Evolutionary conservation across 2,113 vertebrate genomes (phyloP).

Genomic region (Anseranas semipalmata): DNA sequence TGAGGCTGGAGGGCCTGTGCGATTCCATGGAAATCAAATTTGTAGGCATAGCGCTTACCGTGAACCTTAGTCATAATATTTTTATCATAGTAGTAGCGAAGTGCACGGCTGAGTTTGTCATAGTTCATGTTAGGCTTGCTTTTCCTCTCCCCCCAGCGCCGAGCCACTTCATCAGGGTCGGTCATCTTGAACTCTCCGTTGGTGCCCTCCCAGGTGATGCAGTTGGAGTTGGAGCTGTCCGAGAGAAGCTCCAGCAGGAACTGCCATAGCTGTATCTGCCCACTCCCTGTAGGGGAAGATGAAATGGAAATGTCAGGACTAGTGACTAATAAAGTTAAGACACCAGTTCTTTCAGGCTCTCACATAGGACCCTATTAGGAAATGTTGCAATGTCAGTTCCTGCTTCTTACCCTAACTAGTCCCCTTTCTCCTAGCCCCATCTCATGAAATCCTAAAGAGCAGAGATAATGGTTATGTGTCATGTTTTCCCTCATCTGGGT

Average conservation of each 20-base stretch:
- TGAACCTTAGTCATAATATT: conserved; percentile 96
- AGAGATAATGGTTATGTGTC: neutral
- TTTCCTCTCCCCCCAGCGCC: conserved; percentile 88
- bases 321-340: neutral
- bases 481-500: conserved; percentile 25
- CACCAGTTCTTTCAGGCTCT: neutral
- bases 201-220: conserved; percentile 92
- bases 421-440: neutral
- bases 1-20: conserved; percentile 91
- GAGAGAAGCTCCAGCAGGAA: conserved; percentile 90
- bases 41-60: conserved; percentile 90
- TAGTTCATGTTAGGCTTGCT: conserved; percentile 95
- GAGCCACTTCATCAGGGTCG: conserved; percentile 87
- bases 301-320: neutral
- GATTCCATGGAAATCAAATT: conserved; percentile 92
- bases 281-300: conserved; percentile 75
- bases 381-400: neutral
- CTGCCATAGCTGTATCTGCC: conserved; percentile 92
- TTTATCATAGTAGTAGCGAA: conserved; percentile 92
- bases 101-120: conserved; percentile 89
- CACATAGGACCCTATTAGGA: neutral
- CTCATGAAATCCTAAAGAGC: neutral
- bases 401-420: neutral
- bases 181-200: conserved; percentile 93
- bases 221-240: conserved; percentile 87